Percentiles rank a stretch among this genome's conserved stretches.
Conservation (phyloP, 2,113 vertebrate species). For the Dasyurus viverrinus region DNA sequence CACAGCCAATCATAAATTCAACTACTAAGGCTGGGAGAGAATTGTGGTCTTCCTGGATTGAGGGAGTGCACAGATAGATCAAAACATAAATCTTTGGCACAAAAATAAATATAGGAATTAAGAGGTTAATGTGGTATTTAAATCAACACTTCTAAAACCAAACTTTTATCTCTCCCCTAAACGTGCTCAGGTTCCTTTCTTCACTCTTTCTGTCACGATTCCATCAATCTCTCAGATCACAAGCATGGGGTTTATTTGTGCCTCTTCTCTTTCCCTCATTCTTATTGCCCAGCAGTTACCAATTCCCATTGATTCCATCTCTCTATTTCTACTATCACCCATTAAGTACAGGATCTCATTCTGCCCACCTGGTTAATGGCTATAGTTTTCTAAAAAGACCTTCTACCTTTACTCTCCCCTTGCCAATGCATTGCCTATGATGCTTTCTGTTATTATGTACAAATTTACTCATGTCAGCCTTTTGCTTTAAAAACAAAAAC, state of each 20-base stretch:
- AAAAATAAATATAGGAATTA: neutral
- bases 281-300: neutral
- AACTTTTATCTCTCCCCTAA: neutral
- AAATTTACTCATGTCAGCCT: too few relatives aligned
- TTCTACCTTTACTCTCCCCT: neutral
- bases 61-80: neutral
- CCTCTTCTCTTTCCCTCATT: neutral
- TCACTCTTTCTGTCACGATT: neutral
- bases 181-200: neutral
- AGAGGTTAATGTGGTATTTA: neutral
- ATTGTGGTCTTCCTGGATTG: neutral
- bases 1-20: neutral
- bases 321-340: neutral
- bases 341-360: neutral
- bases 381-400: neutral
- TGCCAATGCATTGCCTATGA: too few relatives aligned
- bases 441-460: too few relatives aligned
- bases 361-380: neutral
- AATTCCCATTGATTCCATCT: neutral
- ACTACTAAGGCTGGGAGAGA: neutral
- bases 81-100: neutral
- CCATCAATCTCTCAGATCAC: neutral
- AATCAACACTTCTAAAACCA: neutral
- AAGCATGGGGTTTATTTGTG: neutral
- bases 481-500: too few relatives aligned